These are phyloP conservation scores for Xanthorhoe spadicearia DNA, from an alignment of 2,888 invertebrate genomes.

Conservation along the genomic window DNA sequence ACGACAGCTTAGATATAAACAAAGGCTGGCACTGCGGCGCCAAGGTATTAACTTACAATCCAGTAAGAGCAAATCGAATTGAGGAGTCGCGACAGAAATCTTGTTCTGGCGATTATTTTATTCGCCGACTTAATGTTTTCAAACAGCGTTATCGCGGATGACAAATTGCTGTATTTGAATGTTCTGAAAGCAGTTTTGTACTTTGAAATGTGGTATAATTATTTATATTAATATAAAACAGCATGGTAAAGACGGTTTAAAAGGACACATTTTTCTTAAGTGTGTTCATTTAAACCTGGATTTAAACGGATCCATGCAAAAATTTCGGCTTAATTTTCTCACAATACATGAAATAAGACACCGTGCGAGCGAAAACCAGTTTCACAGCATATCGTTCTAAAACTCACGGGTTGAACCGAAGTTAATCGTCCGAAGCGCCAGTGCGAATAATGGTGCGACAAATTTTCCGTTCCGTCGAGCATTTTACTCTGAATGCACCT, in stretches of 20 bases:
- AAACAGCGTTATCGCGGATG: conserved; percentile 63
- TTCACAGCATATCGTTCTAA: conserved; percentile 53
- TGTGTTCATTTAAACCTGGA: neutral
- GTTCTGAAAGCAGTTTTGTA: conserved; percentile 43
- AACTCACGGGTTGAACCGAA: conserved; percentile 67
- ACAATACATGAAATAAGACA: conserved; percentile 34
- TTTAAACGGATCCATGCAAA: neutral
- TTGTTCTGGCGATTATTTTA: conserved; percentile 67
- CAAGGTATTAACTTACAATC: conserved; percentile 72
- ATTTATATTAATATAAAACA: conserved; percentile 9
- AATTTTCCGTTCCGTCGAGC: conserved; percentile 81
- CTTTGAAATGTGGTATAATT: conserved; percentile 8
- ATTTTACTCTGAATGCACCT: conserved; percentile 82
- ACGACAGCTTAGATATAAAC: conserved; percentile 67
- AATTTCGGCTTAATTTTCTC: conserved; percentile 1
- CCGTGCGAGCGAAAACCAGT: conserved; percentile 49
- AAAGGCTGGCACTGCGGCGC: conserved; percentile 64
- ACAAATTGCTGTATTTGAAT: conserved; percentile 63
- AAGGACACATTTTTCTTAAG: neutral
- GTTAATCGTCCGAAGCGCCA: conserved; percentile 79
- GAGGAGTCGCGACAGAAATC: conserved; percentile 55
- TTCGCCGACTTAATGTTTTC: conserved; percentile 65
- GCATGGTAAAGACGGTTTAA: neutral
- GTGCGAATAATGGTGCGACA: conserved; percentile 80
- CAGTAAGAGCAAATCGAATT: conserved; percentile 64